A percentile compares a stretch with the other conserved stretches of the same genome.
Conservation (phyloP, 2,888 invertebrate genomes). For the Meteorus colon region DNA sequence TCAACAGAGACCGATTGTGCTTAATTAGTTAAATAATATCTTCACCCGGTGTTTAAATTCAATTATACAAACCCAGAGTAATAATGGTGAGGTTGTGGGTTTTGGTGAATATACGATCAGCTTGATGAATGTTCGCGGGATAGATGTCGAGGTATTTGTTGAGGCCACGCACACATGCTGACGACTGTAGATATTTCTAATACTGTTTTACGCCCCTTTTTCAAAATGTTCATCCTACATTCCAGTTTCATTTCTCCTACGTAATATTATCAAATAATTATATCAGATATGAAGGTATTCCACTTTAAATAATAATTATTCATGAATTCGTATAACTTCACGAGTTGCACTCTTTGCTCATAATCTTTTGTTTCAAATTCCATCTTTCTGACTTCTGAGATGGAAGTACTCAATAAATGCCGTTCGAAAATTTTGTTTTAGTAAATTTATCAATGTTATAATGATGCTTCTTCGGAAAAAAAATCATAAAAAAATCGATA, state of each 20-base stretch:
- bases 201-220: no score
- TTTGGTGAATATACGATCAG: conserved; percentile 54
- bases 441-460: neutral
- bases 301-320: no score
- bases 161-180: neutral
- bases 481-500: conserved; percentile 27
- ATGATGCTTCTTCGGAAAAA: neutral
- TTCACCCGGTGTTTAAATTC: conserved; percentile 71
- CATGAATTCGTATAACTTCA: no score
- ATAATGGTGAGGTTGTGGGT: conserved; percentile 70
- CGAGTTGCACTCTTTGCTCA: no score
- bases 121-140: conserved; percentile 65
- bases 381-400: neutral
- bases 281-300: no score
- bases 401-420: neutral
- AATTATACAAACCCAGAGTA: conserved; percentile 65
- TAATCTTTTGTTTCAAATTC: no score
- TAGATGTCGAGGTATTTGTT: conserved; percentile 26
- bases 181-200: neutral
- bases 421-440: neutral
- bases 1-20: conserved; percentile 70
- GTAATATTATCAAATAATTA: no score
- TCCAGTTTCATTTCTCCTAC: no score
- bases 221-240: no score
- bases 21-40: conserved; percentile 73